These are phyloP conservation scores for Otus sunia DNA, from an alignment of 2,113 vertebrate species.

Conservation along the genomic window DNA sequence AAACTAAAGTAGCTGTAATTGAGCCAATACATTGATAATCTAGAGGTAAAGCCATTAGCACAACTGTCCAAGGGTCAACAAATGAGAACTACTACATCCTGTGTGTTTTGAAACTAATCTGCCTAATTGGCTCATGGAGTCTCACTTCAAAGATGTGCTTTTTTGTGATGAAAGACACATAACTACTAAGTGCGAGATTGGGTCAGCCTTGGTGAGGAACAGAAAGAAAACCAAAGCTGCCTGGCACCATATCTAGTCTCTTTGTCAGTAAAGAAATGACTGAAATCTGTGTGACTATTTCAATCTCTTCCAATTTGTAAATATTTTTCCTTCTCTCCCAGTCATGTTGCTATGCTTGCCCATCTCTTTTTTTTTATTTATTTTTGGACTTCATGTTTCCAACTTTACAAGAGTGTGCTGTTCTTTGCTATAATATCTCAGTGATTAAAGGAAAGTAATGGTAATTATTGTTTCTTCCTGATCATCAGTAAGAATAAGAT, in stretches of 20 bases:
- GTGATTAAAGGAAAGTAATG: background rate
- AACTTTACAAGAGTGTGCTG: background rate
- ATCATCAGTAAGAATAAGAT: background rate
- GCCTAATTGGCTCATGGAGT: constrained; percentile 18
- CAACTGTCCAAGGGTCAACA: background rate
- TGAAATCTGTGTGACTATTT: background rate
- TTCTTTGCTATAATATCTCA: background rate
- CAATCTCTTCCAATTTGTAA: background rate
- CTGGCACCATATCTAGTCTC: background rate
- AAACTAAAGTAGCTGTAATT: background rate
- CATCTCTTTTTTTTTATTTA: background rate
- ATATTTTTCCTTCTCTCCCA: background rate
- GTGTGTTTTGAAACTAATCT: constrained; percentile 35
- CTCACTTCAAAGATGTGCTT: constrained; percentile 18
- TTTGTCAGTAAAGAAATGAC: background rate
- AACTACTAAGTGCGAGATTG: background rate
- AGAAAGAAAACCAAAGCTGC: background rate
- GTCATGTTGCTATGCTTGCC: background rate
- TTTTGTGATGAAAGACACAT: constrained; percentile 1
- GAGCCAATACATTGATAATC: background rate
- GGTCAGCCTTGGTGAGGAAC: background rate
- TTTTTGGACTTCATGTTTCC: background rate
- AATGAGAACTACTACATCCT: background rate
- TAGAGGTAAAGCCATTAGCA: constrained; percentile 39
- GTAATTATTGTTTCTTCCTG: background rate